phyloP scores from a whole-genome alignment of 2,797 vertebrate genomes.

The Lagorchestes hirsutus region DNA sequence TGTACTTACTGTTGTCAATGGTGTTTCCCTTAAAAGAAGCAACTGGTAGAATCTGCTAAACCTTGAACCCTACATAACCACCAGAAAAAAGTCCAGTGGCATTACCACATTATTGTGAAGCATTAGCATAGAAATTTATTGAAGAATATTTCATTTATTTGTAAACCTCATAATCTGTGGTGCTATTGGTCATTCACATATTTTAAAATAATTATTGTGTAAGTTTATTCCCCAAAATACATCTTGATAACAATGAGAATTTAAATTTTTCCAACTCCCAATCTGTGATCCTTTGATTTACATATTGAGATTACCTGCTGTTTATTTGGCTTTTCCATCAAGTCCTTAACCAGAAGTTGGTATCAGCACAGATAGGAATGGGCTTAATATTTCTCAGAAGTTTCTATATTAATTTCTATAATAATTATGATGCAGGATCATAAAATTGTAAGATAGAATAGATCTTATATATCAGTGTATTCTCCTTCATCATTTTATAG shows the following conservation, averaged over 20 bases:
- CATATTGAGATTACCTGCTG: background rate
- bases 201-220: background rate
- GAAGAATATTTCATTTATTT: background rate
- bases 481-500: background rate
- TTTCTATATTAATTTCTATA: background rate
- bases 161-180: background rate
- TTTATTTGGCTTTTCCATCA: background rate
- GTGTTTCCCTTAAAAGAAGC: constrained; percentile 23
- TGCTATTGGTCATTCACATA: background rate
- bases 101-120: background rate
- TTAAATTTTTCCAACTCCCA: background rate
- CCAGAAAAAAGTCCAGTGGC: background rate
- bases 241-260: background rate
- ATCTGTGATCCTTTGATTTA: background rate
- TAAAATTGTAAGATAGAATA: background rate
- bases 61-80: constrained; percentile 1
- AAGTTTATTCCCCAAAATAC: background rate
- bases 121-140: background rate
- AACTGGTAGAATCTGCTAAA: constrained; percentile 34
- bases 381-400: background rate
- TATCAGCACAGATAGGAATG: background rate
- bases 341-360: background rate
- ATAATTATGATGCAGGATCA: background rate
- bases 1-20: background rate
- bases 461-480: background rate